These are phyloP conservation scores for Pristionchus entomophagus DNA, from an alignment of 2,888 invertebrate genomes.

Conservation along the genomic window DNA sequence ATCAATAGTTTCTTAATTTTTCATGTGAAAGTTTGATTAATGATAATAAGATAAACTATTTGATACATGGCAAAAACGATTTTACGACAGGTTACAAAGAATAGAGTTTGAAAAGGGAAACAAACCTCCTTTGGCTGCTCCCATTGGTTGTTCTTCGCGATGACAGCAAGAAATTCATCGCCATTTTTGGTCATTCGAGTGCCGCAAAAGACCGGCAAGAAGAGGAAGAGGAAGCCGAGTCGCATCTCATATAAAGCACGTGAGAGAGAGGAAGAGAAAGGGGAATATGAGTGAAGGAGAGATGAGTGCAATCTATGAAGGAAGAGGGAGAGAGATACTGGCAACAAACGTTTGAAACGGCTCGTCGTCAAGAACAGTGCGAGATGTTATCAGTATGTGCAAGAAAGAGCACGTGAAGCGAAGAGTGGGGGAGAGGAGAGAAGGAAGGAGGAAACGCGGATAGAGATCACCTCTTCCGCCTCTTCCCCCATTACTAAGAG, in stretches of 20 bases:
- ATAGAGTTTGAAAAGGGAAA: too few relatives aligned
- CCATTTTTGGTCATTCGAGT: background rate
- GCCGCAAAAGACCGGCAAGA: background rate
- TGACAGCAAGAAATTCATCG: background rate
- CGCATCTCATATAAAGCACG: slow-evolving; percentile 10
- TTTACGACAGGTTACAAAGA: too few relatives aligned
- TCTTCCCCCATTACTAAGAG: background rate
- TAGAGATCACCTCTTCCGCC: background rate
- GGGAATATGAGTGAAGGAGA: too few relatives aligned
- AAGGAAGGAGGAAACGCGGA: background rate
- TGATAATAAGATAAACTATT: too few relatives aligned
- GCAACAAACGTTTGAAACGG: slow-evolving; percentile 23
- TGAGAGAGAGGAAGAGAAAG: background rate
- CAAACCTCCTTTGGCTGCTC: background rate
- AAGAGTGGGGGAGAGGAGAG: background rate
- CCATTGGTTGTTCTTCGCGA: background rate
- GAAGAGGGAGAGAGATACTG: too few relatives aligned
- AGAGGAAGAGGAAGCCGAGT: background rate
- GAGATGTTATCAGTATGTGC: background rate
- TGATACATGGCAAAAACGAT: too few relatives aligned
- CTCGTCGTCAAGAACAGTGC: background rate
- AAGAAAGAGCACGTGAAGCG: too few relatives aligned
- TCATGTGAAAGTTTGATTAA: too few relatives aligned
- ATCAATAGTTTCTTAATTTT: too few relatives aligned
- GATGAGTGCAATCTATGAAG: too few relatives aligned